phyloP scores from a whole-genome alignment of 2,113 vertebrate species.

The Calyptomena viridis region DNA sequence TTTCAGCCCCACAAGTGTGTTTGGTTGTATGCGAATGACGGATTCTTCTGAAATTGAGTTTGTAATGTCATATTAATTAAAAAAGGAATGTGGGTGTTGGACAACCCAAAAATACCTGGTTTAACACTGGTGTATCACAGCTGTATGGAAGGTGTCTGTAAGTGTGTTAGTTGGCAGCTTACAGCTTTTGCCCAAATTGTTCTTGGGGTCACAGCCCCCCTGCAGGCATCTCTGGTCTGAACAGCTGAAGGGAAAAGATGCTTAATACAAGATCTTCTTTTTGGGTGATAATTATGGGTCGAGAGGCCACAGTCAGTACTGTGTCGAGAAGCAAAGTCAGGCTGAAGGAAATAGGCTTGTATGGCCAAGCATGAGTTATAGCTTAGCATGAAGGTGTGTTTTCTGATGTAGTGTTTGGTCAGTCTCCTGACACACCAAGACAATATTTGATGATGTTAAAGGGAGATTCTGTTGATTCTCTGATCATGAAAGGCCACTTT shows the following conservation, averaged over 20 bases:
- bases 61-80: background rate
- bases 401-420: fast-evolving
- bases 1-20: background rate
- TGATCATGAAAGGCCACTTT: background rate
- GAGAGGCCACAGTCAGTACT: background rate
- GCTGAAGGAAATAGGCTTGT: background rate
- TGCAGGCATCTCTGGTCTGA: background rate
- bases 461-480: background rate
- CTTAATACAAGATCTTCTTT: background rate
- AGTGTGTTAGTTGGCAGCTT: background rate
- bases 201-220: background rate
- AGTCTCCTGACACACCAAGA: background rate
- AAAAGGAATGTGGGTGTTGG: background rate
- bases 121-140: background rate
- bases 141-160: background rate
- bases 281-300: background rate
- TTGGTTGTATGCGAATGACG: background rate
- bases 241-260: background rate
- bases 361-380: fast-evolving
- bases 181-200: background rate
- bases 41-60: background rate
- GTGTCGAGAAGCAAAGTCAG: background rate
- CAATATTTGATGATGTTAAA: background rate
- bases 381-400: background rate
- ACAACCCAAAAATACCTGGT: background rate